These are phyloP conservation scores for Andricus quercusramuli DNA, from an alignment of 2,888 invertebrate genomes.

Conservation along the genomic window DNA sequence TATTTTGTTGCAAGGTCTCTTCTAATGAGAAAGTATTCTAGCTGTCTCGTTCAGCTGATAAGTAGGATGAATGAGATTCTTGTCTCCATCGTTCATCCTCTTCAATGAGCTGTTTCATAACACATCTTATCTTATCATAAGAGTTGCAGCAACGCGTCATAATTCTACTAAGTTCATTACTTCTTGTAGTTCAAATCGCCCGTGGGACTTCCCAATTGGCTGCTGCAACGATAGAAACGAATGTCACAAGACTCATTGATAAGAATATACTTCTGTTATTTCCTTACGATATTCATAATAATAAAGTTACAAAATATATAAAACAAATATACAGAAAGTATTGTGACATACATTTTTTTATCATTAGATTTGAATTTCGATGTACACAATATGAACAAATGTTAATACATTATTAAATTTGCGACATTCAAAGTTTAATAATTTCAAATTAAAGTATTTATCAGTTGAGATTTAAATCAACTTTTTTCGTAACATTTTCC, in stretches of 20 bases:
- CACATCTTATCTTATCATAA: constrained; percentile 35
- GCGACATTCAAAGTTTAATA: too few species aligned
- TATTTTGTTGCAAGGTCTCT: too few species aligned
- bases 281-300: too few species aligned
- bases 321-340: too few species aligned
- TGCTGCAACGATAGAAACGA: not conserved
- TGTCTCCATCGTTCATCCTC: constrained; percentile 1
- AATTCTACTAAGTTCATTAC: constrained; percentile 29
- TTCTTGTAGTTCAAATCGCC: not conserved
- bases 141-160: not conserved
- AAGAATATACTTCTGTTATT: not conserved
- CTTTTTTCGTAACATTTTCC: not conserved
- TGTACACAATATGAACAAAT: too few species aligned
- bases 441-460: not conserved
- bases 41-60: not conserved
- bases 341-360: too few species aligned
- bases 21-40: not conserved
- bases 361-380: too few species aligned
- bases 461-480: not conserved
- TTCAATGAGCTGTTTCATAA: constrained; percentile 24
- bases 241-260: constrained; percentile 9
- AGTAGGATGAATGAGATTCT: not conserved
- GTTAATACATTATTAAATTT: too few species aligned
- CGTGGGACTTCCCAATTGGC: constrained; percentile 11
- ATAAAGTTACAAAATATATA: too few species aligned